Evolutionary conservation across 2,888 invertebrate species (phyloP).

Genomic region (Polietes domitor): DNA sequence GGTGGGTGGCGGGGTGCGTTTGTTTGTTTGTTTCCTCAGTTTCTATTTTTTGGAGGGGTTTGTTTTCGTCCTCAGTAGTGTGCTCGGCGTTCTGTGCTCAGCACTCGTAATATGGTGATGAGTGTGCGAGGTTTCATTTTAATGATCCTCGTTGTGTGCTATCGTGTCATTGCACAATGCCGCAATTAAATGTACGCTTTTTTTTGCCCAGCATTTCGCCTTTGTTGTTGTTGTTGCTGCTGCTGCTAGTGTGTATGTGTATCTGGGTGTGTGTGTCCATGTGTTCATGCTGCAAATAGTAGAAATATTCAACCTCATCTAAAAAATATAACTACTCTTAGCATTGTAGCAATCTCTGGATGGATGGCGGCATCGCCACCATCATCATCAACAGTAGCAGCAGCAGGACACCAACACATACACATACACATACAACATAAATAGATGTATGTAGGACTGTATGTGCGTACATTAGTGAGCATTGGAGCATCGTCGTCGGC

Average conservation of each 20-base stretch:
- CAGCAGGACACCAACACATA: background rate
- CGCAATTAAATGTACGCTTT: slow-evolving; percentile 63
- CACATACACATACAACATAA: background rate
- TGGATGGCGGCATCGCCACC: background rate
- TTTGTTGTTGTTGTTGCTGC: background rate
- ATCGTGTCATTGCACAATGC: slow-evolving; percentile 67
- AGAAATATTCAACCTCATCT: slow-evolving; percentile 42
- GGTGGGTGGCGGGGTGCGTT: background rate
- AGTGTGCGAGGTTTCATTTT: slow-evolving; percentile 56
- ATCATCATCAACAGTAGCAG: background rate
- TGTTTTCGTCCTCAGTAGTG: background rate
- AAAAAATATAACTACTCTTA: slow-evolving; percentile 47
- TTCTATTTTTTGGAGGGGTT: background rate
- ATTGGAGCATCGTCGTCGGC: background rate
- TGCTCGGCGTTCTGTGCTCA: background rate
- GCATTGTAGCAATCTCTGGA: slow-evolving; percentile 46
- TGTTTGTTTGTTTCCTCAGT: background rate
- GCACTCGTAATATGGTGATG: background rate
- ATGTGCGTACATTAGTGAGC: slow-evolving; percentile 18
- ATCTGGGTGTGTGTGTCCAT: background rate
- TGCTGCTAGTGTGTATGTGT: slow-evolving; percentile 1
- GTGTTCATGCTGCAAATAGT: slow-evolving; percentile 30
- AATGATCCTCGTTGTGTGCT: slow-evolving; percentile 66
- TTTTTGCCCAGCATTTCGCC: background rate
- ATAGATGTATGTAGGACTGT: background rate